phyloP scores from a whole-genome alignment of 2,888 invertebrate genomes.

The Thymelicus lineola region DNA sequence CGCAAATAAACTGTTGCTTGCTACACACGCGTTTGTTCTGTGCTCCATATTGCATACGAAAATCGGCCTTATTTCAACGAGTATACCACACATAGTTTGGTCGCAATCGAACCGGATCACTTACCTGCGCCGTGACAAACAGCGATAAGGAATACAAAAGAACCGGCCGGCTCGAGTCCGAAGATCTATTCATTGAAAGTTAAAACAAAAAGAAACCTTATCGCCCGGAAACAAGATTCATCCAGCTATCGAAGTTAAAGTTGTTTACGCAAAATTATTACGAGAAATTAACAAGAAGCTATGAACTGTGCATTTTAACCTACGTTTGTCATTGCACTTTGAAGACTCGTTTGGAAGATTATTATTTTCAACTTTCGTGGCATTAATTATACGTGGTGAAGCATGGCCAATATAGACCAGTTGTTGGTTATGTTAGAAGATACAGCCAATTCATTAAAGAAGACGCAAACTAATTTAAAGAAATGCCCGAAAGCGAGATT shows the following conservation, averaged over 20 bases:
- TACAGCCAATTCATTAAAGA: slow-evolving; percentile 3
- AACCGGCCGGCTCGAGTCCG: slow-evolving; percentile 4
- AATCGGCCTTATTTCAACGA: not conserved
- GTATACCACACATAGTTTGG: slow-evolving; percentile 1
- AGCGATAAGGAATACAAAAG: slow-evolving; percentile 12
- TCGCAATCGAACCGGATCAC: slow-evolving; percentile 10
- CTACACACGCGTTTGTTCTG: too few relatives aligned
- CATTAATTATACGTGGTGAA: slow-evolving; percentile 1
- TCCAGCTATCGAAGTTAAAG: slow-evolving; percentile 10
- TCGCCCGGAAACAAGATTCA: not conserved
- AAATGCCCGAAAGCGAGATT: slow-evolving; percentile 6
- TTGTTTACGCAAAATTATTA: slow-evolving; percentile 1
- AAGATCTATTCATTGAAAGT: not conserved
- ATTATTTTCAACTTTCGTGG: slow-evolving; percentile 9
- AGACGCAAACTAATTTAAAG: slow-evolving; percentile 15
- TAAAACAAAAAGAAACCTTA: not conserved
- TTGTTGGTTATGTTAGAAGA: slow-evolving; percentile 4
- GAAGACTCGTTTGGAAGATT: not conserved
- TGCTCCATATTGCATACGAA: too few relatives aligned
- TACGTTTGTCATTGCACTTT: not conserved
- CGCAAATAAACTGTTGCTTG: too few relatives aligned
- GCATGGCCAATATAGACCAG: not conserved
- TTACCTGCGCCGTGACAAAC: not conserved
- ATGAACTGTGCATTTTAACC: not conserved
- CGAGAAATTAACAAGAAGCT: not conserved